phyloP scores from a whole-genome alignment of 2,113 vertebrate species.

The Halcyon malimbica region DNA sequence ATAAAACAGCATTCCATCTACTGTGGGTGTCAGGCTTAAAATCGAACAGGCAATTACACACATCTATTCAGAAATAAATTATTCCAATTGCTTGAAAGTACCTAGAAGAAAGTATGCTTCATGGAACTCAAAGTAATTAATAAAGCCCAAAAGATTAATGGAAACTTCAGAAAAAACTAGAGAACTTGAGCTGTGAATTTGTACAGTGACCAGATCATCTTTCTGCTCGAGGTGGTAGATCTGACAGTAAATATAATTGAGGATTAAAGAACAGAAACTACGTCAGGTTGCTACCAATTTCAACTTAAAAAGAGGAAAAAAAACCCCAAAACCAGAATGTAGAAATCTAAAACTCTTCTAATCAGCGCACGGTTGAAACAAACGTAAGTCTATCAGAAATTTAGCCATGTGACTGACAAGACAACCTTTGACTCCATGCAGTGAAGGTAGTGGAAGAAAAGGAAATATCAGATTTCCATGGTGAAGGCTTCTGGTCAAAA shows the following conservation, averaged over 20 bases:
- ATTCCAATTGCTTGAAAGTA: slow-evolving; percentile 22
- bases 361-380: not conserved
- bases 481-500: not conserved
- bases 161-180: not conserved
- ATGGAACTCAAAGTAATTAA: slow-evolving; percentile 5
- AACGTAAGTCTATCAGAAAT: not conserved
- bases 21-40: slow-evolving; percentile 33
- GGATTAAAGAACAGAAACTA: not conserved
- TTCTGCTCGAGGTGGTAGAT: not conserved
- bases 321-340: not conserved
- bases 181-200: not conserved
- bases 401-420: not conserved
- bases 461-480: not conserved
- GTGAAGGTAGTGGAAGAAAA: not conserved
- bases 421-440: not conserved
- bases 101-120: not conserved
- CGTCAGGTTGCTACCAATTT: not conserved
- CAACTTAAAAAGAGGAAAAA: not conserved
- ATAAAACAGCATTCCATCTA: slow-evolving; percentile 2
- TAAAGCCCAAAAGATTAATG: not conserved
- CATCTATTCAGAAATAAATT: slow-evolving; percentile 15
- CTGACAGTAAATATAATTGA: not conserved
- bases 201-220: not conserved
- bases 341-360: not conserved
- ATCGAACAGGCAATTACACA: slow-evolving; percentile 52